These are phyloP conservation scores for Acromyrmex charruanus DNA, from an alignment of 1,140 invertebrate species.

Conservation along the genomic window DNA sequence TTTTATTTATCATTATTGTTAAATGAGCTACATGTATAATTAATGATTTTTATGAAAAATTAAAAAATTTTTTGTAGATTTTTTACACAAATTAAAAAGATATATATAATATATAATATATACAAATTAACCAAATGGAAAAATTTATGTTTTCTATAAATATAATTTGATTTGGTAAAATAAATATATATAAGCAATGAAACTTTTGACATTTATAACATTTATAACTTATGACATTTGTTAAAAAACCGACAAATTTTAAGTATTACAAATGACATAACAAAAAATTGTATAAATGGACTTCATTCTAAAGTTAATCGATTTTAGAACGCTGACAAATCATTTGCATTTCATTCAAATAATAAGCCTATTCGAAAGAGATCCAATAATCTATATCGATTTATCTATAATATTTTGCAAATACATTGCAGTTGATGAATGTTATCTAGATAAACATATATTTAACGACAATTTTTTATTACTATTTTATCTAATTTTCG, in stretches of 20 bases:
- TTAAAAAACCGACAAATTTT: not conserved
- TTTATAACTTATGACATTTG: not conserved
- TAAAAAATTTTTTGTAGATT: not conserved
- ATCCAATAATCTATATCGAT: not conserved
- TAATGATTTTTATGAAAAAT: not conserved
- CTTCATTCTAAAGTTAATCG: not conserved
- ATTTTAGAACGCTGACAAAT: not conserved
- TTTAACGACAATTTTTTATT: not conserved
- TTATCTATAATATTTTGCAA: not conserved
- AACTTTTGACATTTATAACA: not conserved
- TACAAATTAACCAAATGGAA: not conserved
- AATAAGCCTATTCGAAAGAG: not conserved
- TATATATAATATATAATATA: not conserved
- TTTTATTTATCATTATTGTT: not conserved
- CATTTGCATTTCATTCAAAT: conserved; percentile 13
- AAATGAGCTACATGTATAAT: not conserved
- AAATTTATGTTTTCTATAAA: not conserved
- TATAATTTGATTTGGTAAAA: not conserved
- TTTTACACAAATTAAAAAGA: not conserved
- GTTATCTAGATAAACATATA: no score
- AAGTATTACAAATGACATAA: not conserved
- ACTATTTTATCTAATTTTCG: not conserved
- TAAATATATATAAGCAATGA: not conserved
- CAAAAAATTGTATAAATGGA: not conserved
- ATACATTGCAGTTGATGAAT: not conserved